Evolutionary conservation across 2,888 invertebrate genomes (phyloP).

Genomic region (Thalpophila matura): DNA sequence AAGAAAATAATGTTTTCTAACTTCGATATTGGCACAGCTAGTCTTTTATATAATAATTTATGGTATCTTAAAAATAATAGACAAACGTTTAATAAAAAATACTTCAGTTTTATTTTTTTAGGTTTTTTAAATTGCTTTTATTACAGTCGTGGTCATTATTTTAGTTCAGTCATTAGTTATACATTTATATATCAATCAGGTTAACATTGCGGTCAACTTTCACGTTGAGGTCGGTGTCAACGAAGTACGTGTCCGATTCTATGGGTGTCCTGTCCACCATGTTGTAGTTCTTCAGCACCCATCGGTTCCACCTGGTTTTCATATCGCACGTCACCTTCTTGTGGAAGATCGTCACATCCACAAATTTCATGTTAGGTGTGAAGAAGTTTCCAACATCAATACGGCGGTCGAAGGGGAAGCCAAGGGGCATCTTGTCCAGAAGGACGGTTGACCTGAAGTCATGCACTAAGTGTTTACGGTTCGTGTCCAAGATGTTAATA

Average conservation of each 20-base stretch:
- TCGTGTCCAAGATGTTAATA: slow-evolving; percentile 79
- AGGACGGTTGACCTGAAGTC: slow-evolving; percentile 82
- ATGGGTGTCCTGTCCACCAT: slow-evolving; percentile 74
- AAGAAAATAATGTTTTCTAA: background rate
- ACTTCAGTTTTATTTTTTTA: slow-evolving; percentile 32
- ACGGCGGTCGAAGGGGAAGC: slow-evolving; percentile 94
- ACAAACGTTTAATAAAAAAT: slow-evolving; percentile 27
- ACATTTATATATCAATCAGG: slow-evolving; percentile 45
- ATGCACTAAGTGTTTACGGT: slow-evolving; percentile 82
- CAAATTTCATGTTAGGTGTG: slow-evolving; percentile 93
- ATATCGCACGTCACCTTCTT: slow-evolving; percentile 86
- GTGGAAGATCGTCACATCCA: slow-evolving; percentile 92
- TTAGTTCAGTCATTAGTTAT: slow-evolving; percentile 8
- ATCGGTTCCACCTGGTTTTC: slow-evolving; percentile 84
- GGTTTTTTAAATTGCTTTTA: slow-evolving; percentile 34
- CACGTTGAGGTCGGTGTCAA: slow-evolving; percentile 74
- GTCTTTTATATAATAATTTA: too few species aligned
- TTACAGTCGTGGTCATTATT: slow-evolving; percentile 6
- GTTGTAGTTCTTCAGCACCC: slow-evolving; percentile 80
- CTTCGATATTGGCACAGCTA: too few species aligned
- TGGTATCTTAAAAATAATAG: slow-evolving; percentile 19
- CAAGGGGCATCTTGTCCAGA: slow-evolving; percentile 92
- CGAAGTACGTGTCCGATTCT: slow-evolving; percentile 71
- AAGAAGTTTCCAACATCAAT: slow-evolving; percentile 91
- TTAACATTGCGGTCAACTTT: slow-evolving; percentile 54